phyloP scores from a whole-genome alignment of 2,113 vertebrate genomes.

The Perognathus longimembris region DNA sequence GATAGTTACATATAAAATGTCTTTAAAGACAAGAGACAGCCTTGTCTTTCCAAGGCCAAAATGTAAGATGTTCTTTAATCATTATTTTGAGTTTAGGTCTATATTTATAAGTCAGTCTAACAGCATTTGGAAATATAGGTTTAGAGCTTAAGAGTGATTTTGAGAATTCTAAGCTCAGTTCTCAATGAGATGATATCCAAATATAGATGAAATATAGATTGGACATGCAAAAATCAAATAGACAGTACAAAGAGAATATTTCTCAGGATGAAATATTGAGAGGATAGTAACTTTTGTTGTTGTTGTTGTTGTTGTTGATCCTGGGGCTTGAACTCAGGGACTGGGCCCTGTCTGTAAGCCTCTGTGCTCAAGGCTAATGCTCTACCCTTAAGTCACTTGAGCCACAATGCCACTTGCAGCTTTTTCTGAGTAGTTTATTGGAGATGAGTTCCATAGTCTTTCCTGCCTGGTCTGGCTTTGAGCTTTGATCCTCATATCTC shows the following conservation, averaged over 20 bases:
- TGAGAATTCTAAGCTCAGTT: neutral
- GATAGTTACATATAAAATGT: neutral
- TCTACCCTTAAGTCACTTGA: too few species aligned
- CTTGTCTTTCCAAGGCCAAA: neutral
- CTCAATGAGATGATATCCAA: neutral
- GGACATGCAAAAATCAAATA: neutral
- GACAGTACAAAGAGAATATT: neutral
- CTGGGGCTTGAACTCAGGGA: too few species aligned
- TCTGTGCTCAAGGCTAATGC: too few species aligned
- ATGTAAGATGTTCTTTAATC: neutral
- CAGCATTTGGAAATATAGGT: conserved; percentile 12
- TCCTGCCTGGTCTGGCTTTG: too few species aligned
- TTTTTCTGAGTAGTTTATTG: too few species aligned
- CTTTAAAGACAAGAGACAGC: neutral
- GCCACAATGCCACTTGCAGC: too few species aligned
- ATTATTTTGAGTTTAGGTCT: neutral
- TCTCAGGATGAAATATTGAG: neutral
- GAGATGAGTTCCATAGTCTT: too few species aligned
- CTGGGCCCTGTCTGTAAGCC: too few species aligned
- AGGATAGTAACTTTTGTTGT: neutral
- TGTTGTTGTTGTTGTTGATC: too few species aligned
- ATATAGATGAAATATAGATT: neutral
- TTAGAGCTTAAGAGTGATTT: neutral
- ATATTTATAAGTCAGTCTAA: neutral
- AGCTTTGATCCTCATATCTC: too few species aligned